Evolutionary conservation across 2,797 vertebrate species (phyloP).

Genomic region (Ibycter americanus): DNA sequence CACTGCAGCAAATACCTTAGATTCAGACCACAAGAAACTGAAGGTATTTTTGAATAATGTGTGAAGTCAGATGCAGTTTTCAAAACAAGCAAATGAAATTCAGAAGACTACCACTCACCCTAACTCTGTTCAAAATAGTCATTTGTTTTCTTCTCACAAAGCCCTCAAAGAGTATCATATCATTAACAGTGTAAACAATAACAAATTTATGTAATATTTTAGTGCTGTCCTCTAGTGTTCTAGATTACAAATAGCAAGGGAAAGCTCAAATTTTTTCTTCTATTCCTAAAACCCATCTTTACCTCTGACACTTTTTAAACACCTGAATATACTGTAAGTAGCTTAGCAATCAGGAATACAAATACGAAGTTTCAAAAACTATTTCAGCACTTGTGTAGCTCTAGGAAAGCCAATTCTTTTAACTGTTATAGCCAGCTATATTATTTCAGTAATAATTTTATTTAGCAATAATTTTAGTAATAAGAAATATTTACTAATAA

Average conservation of each 20-base stretch:
- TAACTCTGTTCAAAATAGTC: background rate
- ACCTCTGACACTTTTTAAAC: background rate
- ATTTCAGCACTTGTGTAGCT: background rate
- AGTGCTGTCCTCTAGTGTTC: slow-evolving; percentile 76
- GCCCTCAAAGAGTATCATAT: background rate
- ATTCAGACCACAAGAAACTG: background rate
- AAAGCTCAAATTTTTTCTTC: background rate
- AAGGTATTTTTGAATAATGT: background rate
- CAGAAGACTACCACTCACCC: background rate
- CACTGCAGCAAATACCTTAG: background rate
- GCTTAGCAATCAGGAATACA: background rate
- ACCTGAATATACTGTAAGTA: background rate
- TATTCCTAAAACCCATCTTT: background rate
- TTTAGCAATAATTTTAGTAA: background rate
- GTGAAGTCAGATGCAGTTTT: background rate
- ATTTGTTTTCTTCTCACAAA: background rate
- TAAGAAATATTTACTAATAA: background rate
- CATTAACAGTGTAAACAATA: slow-evolving; percentile 48
- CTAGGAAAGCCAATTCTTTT: background rate
- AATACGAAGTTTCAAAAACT: background rate
- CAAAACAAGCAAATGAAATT: background rate
- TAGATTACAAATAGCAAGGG: slow-evolving; percentile 45
- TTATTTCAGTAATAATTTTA: background rate
- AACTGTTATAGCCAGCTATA: background rate
- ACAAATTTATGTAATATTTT: slow-evolving; percentile 57